Evolutionary conservation across 2,888 invertebrate genomes (phyloP).

Genomic region (Drosophila barbarae): DNA sequence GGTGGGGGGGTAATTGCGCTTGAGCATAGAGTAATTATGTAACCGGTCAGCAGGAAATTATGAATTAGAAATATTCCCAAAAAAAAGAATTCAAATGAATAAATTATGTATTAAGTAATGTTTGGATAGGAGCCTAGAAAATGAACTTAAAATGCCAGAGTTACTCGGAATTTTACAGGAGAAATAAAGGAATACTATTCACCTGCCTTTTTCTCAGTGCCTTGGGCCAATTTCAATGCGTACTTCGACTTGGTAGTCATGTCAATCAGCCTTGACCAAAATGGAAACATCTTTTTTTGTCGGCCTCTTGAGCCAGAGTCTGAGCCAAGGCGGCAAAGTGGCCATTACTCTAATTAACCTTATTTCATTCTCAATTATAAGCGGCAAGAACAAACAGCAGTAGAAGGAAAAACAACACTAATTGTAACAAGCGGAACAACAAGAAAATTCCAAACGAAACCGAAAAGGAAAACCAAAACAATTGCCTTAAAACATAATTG

Average conservation of each 20-base stretch:
- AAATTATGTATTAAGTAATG: background rate
- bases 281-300: slow-evolving; percentile 53
- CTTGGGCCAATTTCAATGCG: background rate
- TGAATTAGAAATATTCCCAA: background rate
- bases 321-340: slow-evolving; percentile 51
- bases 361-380: slow-evolving; percentile 75
- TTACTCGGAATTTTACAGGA: too few species aligned
- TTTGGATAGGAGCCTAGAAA: background rate
- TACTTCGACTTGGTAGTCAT: slow-evolving; percentile 1
- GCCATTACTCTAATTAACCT: slow-evolving; percentile 74
- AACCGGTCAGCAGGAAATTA: background rate
- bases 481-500: slow-evolving; percentile 76
- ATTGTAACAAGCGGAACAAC: slow-evolving; percentile 37
- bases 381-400: slow-evolving; percentile 50
- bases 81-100: background rate
- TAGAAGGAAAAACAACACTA: slow-evolving; percentile 36
- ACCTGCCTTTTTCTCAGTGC: background rate
- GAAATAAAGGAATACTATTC: background rate
- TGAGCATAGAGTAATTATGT: background rate
- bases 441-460: slow-evolving; percentile 29
- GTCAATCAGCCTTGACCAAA: slow-evolving; percentile 66
- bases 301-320: background rate
- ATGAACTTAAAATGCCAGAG: background rate
- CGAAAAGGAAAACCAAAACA: slow-evolving; percentile 66
- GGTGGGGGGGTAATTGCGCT: background rate